Evolutionary conservation across 2,888 invertebrate species (phyloP).

Genomic region (Steromphala cineraria): DNA sequence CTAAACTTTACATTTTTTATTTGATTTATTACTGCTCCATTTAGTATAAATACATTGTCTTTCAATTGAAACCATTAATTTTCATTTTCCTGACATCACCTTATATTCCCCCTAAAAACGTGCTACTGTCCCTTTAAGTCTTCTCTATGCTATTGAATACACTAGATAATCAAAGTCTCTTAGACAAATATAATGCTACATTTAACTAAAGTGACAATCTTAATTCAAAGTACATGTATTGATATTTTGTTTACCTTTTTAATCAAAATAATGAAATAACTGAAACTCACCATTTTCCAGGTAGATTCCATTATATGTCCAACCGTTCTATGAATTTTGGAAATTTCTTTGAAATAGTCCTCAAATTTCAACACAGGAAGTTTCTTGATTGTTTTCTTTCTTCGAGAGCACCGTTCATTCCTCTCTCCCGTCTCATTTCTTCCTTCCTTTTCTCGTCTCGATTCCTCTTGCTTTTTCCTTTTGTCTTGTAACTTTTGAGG

Average conservation of each 20-base stretch:
- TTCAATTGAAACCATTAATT: no score
- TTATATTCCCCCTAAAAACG: no score
- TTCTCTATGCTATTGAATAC: no score
- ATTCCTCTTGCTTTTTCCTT: not conserved
- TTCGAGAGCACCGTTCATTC: not conserved
- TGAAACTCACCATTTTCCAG: not conserved
- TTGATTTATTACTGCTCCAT: no score
- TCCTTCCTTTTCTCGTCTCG: not conserved
- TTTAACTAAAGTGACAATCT: no score
- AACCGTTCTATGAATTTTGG: not conserved
- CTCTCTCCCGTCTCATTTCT: not conserved
- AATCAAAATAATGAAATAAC: not conserved
- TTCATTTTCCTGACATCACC: no score
- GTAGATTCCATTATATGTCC: not conserved
- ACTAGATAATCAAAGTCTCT: no score
- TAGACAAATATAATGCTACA: no score
- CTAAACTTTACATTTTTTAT: no score
- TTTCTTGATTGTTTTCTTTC: not conserved
- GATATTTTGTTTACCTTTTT: not conserved
- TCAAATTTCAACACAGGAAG: not conserved
- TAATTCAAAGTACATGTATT: no score
- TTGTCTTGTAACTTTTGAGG: slow-evolving; percentile 18
- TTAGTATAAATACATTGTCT: no score
- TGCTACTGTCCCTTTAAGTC: no score
- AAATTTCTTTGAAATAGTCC: not conserved